Base-by-base conservation (phyloP, 2,888 invertebrate genomes). In the Dryobota labecula region DNA sequence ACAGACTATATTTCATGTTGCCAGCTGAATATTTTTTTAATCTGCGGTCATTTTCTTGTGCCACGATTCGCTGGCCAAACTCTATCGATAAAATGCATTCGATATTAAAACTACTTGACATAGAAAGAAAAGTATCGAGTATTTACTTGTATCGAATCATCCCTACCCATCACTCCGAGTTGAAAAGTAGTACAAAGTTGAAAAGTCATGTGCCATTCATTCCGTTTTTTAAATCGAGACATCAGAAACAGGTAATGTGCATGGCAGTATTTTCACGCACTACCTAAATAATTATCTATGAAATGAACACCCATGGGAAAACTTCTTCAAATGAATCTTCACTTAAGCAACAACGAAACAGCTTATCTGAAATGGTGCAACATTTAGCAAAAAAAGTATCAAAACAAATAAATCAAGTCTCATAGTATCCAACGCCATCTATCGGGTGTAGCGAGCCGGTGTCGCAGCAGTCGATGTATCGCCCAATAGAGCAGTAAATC, bases 401-500 rank as follows among this genome's bases (percentile, higher is more conserved):
- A 65, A 53, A 77, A 54, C 43, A 68, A 73, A 82, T 78, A 82
- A 80, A 82, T 78, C 70, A 53, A 41, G 54, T 11, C 5, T 38
- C 24, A n/a, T 60, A 61, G 49, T 63, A 82, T 83, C 71, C 70
- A 84, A 63, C 77, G 77, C 71, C 79, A 84, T 82, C 79, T 76
- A 74, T 82, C 65, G 71, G 64, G 41, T 62, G 69, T 71, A 73
- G 63, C 67, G 60, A 70, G 86, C 76, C 70, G 79, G 86, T 85
- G 86, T 88, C 88, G 85, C 87, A 84, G 88, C 85, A 87, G 87
- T 86, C 82, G 87, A 91, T 87, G 87, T 90, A 92, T 91, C 88
- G 89, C 64, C 85, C 87, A 86, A 90, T 90, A 90, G 87, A 88
- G 89, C 87, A 91, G 89, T 92, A 91, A 92, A 92, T 92, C 87